Base-by-base conservation (phyloP, 2,888 invertebrate species). In the Ophion ventricosus region DNA sequence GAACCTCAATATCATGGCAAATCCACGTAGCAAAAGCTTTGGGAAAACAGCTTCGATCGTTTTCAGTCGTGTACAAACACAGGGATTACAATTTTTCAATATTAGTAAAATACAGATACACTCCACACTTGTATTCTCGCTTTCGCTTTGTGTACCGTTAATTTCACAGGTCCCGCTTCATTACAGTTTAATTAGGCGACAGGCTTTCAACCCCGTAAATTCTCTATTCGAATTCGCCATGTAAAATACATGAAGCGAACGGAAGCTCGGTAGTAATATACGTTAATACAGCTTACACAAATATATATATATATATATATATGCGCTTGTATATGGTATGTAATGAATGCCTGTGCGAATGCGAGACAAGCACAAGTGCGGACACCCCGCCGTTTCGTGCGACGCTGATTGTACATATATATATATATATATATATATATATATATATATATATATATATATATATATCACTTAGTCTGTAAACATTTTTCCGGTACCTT, bases 111-210 rank as follows among this genome's bases (percentile, higher is more conserved):
- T 14, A 43, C 14, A 2, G 11, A 14, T 14, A 14, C 14, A 43
- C 43, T 2, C 43, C 14, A 10, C 43, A 43, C 35, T 35, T 35
- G 8, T 54, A 14, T 54, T n/a, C 14, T 54, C 54, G 54, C 54
- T 54, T 0, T 17, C n/a, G n/a, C 20, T 57, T 57, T 14, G n/a
- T 20, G 20, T 43, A 11, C 2, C 69, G 67, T 77, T 63, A 73
- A 61, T 76, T 67, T 84, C 61, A 20, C 43, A 57, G 54, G 43
- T 75, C 26, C 54, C 73, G 40, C 77, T 75, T 88, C 87, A 91
- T 91, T 91, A 90, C 86, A 80, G 84, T 86, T 88, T 90, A 91
- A 91, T 91, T 91, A 91, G 89, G 88, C 90, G 88, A 90, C 89
- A 88, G 88, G 82, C 87, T 87, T 82, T 69, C 43, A 20, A 66